Conservation (phyloP, 2,113 vertebrate genomes). For the Neomonachus schauinslandi region DNA sequence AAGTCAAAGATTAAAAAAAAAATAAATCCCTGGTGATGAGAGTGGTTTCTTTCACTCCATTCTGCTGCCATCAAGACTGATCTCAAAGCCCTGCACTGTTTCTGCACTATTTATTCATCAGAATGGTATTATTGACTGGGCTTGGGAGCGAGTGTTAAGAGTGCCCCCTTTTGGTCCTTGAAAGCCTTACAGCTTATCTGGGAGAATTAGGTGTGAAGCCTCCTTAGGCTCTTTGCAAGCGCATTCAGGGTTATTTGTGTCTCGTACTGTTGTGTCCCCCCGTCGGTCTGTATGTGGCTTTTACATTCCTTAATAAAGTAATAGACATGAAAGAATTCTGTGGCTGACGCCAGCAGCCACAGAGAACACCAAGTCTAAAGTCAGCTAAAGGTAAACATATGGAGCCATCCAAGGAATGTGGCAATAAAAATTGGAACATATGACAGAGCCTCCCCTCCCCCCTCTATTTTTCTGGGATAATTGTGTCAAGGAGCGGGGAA, state of each 20-base stretch:
- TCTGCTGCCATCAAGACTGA: constrained; percentile 26
- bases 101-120: constrained; percentile 57
- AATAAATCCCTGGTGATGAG: neutral
- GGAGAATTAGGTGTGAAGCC: constrained; percentile 76
- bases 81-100: constrained; percentile 17
- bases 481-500: constrained; percentile 64
- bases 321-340: constrained; percentile 91
- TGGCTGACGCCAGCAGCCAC: constrained; percentile 89
- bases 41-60: constrained; percentile 55
- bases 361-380: constrained; percentile 87
- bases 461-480: constrained; percentile 75
- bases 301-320: constrained; percentile 91
- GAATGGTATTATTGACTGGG: constrained; percentile 22
- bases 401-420: constrained; percentile 88
- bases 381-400: constrained; percentile 91
- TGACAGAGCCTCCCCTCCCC: constrained; percentile 71
- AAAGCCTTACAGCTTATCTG: constrained; percentile 73
- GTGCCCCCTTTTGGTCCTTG: constrained; percentile 91
- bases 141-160: constrained; percentile 87
- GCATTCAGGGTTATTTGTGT: constrained; percentile 86
- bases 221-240: constrained; percentile 82
- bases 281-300: constrained; percentile 84
- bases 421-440: constrained; percentile 83
- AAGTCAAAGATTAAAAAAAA: neutral
- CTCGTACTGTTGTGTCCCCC: constrained; percentile 86